Conservation (phyloP, 2,888 invertebrate genomes). For the Acanthosepion esculentum region DNA sequence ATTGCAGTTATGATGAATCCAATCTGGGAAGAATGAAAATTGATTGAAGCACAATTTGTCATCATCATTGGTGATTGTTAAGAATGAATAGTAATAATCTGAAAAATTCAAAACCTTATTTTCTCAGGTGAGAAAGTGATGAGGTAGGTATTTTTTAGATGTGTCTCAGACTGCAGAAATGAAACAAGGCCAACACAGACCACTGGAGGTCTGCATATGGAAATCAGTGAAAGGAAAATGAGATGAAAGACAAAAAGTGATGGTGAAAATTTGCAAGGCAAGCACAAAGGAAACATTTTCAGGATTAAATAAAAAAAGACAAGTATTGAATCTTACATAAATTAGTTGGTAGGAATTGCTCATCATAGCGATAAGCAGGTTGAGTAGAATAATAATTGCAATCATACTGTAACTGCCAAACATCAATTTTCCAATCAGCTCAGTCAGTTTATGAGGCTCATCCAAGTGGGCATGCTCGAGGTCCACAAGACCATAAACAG, state of each 20-base stretch:
- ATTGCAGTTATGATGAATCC: too few relatives aligned
- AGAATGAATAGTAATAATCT: too few relatives aligned
- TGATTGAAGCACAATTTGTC: too few relatives aligned
- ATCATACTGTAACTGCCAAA: slow-evolving; percentile 98
- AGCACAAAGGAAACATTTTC: not conserved
- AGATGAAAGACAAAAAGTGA: too few relatives aligned
- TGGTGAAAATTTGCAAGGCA: not conserved
- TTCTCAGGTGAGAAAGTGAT: not conserved
- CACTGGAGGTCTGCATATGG: not conserved
- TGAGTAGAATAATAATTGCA: slow-evolving; percentile 96
- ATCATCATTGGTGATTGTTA: too few relatives aligned
- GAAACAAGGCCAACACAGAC: too few relatives aligned
- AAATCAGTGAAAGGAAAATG: not conserved
- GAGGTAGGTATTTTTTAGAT: not conserved
- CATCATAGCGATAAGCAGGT: slow-evolving; percentile 99
- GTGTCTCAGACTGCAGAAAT: too few relatives aligned
- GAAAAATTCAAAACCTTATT: not conserved
- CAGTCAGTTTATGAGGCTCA: slow-evolving; percentile 96
- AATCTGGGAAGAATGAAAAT: too few relatives aligned
- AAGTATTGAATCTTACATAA: slow-evolving; percentile 83
- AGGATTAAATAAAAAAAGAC: not conserved
- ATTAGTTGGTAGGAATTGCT: slow-evolving; percentile 98
- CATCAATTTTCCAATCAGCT: slow-evolving; percentile 98
- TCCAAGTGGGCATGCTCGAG: slow-evolving; percentile 94
- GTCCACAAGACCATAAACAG: slow-evolving; percentile 97